Evolutionary conservation across 2,797 vertebrate genomes (phyloP), one percentile per base, ranked within the genome.

Genomic region (Halcyon badia): DNA sequence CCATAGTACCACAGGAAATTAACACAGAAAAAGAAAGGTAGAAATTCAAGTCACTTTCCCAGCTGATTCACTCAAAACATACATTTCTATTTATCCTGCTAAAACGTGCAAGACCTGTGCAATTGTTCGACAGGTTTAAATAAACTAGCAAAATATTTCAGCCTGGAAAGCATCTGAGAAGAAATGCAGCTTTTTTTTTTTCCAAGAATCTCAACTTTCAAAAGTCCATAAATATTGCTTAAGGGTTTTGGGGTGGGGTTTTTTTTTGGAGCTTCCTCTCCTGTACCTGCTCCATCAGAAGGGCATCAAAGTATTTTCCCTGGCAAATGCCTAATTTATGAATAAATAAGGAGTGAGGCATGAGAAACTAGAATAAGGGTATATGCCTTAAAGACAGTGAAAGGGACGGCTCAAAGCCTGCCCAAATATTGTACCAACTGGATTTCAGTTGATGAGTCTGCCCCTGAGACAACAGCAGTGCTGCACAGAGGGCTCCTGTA

Each of bases 231-330:
- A 89, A 95, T 79, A 82, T 61, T 83, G 94, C 64, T 70, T 79
- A 96, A 94, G 71, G 54, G 11, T 24, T 80, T 76, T 28, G 37
- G 25, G 44, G 11, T 48, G 21, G 20, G 6, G 25, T 26, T 88
- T 46, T 96, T 61, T 90, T 94, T 94, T 66, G 64, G 64, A 96
- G 81, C 78, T 90, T n/a, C 2, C 71, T 76, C 91, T 89, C 84
- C 91, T 73, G 37, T 83, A 95, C 92, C 64, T 86, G 90, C 66
- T 80, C 94, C 89, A 80, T 86, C 83, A 94, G 90, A 96, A 80
- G 61, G 64, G 85, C 80, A 94, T 82, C 49, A n/a, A 96, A 90
- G 51, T 91, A 92, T 96, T 97, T 97, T 94, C 84, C 58, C 87
- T 97, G 94, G 91, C 86, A 97, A 92, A 94, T 19, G 70, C 5